Evolutionary conservation across 2,888 invertebrate species (phyloP).

Genomic region (Drosophila algonquin): DNA sequence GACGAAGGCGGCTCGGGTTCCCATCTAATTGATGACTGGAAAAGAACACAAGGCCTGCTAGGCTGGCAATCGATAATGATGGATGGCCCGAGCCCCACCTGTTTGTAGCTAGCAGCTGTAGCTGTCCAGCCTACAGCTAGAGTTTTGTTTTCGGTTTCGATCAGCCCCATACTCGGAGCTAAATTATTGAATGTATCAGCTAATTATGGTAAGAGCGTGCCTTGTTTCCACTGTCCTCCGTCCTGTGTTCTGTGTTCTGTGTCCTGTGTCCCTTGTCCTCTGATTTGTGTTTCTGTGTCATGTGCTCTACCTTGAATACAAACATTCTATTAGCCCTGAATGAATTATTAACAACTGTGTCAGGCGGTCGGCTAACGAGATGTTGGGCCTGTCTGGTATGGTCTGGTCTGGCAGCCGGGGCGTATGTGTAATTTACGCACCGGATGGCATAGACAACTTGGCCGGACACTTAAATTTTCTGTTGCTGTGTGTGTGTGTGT

Average conservation of each 20-base stretch:
- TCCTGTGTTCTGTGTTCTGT: constrained; percentile 6
- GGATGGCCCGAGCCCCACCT: constrained; percentile 15
- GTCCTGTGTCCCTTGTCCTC: constrained; percentile 11
- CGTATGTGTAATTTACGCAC: constrained; percentile 40
- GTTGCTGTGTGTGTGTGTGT: constrained; percentile 4
- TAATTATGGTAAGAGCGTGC: constrained; percentile 67
- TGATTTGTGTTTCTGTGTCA: constrained; percentile 22
- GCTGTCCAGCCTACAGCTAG: constrained; percentile 22
- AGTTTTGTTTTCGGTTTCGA: constrained; percentile 28
- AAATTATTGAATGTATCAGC: constrained; percentile 71
- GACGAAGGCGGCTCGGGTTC: constrained; percentile 7
- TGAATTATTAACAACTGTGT: constrained; percentile 75
- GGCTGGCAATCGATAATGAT: constrained; percentile 68
- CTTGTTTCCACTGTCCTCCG: constrained; percentile 22
- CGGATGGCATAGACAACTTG: constrained; percentile 16
- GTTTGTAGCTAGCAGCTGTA: constrained; percentile 7
- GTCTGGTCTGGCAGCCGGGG: constrained; percentile 4
- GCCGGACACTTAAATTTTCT: constrained; percentile 34
- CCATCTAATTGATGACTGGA: constrained; percentile 50
- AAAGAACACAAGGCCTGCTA: constrained; percentile 38
- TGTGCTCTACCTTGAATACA: constrained; percentile 44
- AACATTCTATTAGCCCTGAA: constrained; percentile 69
- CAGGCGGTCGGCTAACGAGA: constrained; percentile 42
- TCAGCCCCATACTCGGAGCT: constrained; percentile 21
- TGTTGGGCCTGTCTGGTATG: constrained; percentile 1